Conservation (phyloP, 2,888 invertebrate genomes). For the Heliconius aoede region DNA sequence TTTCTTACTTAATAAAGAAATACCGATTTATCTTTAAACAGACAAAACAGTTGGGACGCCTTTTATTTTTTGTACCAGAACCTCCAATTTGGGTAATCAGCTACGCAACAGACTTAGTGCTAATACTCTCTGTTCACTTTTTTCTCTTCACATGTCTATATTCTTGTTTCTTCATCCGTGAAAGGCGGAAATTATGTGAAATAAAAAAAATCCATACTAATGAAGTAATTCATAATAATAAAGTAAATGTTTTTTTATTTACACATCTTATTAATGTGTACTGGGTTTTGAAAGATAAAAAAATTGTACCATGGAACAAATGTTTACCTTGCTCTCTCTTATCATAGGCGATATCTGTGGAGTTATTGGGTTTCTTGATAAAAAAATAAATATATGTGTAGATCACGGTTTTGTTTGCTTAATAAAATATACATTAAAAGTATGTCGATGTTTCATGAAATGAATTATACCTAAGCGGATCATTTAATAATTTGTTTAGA, state of each 20-base stretch:
- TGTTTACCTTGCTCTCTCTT: conserved; percentile 20
- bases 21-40: neutral
- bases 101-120: too few relatives aligned
- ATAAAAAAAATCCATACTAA: too few relatives aligned
- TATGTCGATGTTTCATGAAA: too few relatives aligned
- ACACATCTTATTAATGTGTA: conserved; percentile 1
- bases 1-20: neutral
- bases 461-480: too few relatives aligned
- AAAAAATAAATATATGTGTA: neutral
- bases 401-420: neutral
- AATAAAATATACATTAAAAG: neutral
- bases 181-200: neutral
- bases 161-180: neutral
- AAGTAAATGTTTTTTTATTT: conserved; percentile 1
- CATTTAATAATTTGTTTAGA: too few relatives aligned
- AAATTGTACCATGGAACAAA: neutral
- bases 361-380: conserved; percentile 4
- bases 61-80: too few relatives aligned
- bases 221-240: neutral
- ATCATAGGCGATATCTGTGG: conserved; percentile 10
- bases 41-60: too few relatives aligned
- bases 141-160: too few relatives aligned
- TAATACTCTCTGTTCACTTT: too few relatives aligned
- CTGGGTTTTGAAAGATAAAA: neutral
- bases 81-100: too few relatives aligned